Percentiles rank a stretch among this genome's conserved stretches.
phyloP scores from a whole-genome alignment of 2,888 invertebrate species.

The Pammene fasciana region DNA sequence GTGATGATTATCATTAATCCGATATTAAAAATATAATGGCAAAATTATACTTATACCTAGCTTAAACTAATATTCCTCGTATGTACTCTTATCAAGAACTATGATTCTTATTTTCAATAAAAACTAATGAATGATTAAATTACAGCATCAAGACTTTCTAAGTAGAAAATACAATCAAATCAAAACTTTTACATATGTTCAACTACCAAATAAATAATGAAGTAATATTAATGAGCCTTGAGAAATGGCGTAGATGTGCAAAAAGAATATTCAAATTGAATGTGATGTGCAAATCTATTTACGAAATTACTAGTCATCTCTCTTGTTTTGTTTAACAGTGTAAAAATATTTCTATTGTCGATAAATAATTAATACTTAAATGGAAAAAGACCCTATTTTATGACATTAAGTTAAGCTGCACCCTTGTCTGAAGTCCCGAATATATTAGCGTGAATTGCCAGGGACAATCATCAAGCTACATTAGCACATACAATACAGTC shows the following conservation, averaged over 20 bases:
- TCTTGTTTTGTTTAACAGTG: conserved; percentile 36
- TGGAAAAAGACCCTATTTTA: conserved; percentile 29
- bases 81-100: conserved; percentile 56
- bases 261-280: conserved; percentile 5
- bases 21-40: conserved; percentile 63
- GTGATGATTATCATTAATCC: conserved; percentile 55
- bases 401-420: conserved; percentile 33
- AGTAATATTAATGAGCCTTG: conserved; percentile 26
- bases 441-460: conserved; percentile 25
- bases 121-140: conserved; percentile 44
- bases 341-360: conserved; percentile 37
- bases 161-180: conserved; percentile 19
- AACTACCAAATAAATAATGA: conserved; percentile 40
- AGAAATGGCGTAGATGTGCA: conserved; percentile 23
- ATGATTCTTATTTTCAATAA: conserved; percentile 46
- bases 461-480: conserved; percentile 21
- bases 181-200: conserved; percentile 14
- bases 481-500: conserved; percentile 36
- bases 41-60: conserved; percentile 52
- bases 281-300: conserved; percentile 19
- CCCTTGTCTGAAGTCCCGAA: conserved; percentile 8
- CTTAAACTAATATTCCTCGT: conserved; percentile 52
- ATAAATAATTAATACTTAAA: conserved; percentile 34
- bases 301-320: conserved; percentile 29
- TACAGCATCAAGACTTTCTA: conserved; percentile 28